Base-by-base conservation (phyloP, 2,113 vertebrate genomes). In the Actenoides hombroni region DNA sequence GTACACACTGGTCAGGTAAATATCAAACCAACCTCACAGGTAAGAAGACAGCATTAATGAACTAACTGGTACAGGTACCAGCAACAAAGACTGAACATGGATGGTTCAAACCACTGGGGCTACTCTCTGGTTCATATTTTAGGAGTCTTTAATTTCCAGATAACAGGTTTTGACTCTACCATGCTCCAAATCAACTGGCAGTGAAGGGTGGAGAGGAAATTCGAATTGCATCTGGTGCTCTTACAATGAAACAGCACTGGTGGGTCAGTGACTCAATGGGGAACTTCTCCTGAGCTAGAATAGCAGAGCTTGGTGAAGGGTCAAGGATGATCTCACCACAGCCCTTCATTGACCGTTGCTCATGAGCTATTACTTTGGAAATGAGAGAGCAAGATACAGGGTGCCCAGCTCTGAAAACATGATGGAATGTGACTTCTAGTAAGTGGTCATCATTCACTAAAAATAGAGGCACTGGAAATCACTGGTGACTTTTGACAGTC, bases 401-500 rank as follows among this genome's bases (percentile, higher is more conserved):
- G 42, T 86, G 64, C 82, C 76, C 85, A 70, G 69, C 39, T 91
- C 84, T 61, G 65, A 69, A 87, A 88, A 75, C 5, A 3, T 53
- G 65, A 44, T 92, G 57, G 81, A 94, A 96, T 92, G 94, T 87
- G 67, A 77, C 40, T 94, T 94, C 71, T 78, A 92, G 95, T 76
- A 94, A 94, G 59, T 83, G 94, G 86, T 84, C 95, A 94, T 37
- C 59, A 57, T 40, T 92, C 91, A 65, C 77, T 94, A 97, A 96
- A 96, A 97, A 97, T 94, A 95, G 92, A 97, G 86, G 74, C 90
- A 60, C 63, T 92, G 86, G 83, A 95, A 96, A 96, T 79, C 81
- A 84, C 48, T 84, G 81, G 67, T 95, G 88, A 68, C 92, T 96
- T 96, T 78, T 78, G 76, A 91, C 70, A 65, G n/a, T 79, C 86